Base-by-base conservation (phyloP, 1,140 invertebrate species). In the Drosophila pseudoobscura region DNA sequence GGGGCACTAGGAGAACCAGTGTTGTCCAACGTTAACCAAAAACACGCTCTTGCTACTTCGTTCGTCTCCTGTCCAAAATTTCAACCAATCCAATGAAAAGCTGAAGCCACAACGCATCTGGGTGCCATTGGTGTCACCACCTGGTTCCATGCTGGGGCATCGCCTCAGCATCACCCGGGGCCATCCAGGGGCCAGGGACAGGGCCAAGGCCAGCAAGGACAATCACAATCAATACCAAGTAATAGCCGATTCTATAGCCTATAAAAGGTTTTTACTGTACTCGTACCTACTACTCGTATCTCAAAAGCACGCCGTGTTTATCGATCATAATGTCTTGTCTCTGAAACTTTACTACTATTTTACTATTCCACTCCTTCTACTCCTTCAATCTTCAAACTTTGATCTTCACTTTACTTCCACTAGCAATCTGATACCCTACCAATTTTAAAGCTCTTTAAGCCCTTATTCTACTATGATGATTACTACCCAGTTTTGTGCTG, bases 121-220 rank as follows among this genome's bases (percentile, higher is more conserved):
- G 83, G 87, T 57, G 76, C 71, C 52, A 80, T 91, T 49, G 90
- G 90, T 68, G 90, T 91, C 46, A 91, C 90, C 77, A 91, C 90
- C 52, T 91, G 90, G 87, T 91, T 91, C 57, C 83, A 87, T 87
- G 90, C 88, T 29, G 90, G 90, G 52, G 89, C 89, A 17, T 78
- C 90, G 50, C 79, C 87, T 26, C 68, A 80, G 39, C 75, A 77
- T 71, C 75, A 72, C 20, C 68, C 63, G 56, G 56, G 46, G 58
- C 64, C 39, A 51, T 13, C 59, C 29, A 39, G 29, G 29, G 39
- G 45, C 17, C 80, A 60, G 29, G 58, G 64, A 1, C 44, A 61
- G 29, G 58, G 64, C 20, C 44, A 61, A 44, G 56, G 49, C 26
- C 65, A 64, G 15, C 60, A 62, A 62, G 63, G 31, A 55, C 65